Evolutionary conservation across 2,797 vertebrate genomes (phyloP).

Genomic region (Gadopsis bispinosus): DNA sequence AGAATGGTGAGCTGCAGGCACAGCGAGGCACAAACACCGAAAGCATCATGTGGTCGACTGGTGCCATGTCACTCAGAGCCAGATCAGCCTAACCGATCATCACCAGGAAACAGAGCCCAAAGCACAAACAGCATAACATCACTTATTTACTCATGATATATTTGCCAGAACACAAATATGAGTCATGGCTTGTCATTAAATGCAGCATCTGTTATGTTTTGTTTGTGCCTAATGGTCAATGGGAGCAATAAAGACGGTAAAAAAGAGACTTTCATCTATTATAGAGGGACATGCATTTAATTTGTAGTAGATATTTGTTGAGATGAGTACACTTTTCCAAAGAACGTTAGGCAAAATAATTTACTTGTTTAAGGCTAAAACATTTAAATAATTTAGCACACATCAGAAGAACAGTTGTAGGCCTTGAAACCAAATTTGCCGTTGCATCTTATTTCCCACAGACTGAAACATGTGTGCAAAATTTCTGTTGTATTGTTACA

Average conservation of each 20-base stretch:
- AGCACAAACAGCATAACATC: slow-evolving; percentile 2
- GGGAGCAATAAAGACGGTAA: neutral
- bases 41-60: slow-evolving; percentile 57
- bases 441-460: neutral
- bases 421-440: slow-evolving; percentile 3
- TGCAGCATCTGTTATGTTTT: neutral
- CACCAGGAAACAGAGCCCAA: slow-evolving; percentile 25
- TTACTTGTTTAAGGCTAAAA: neutral
- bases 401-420: neutral
- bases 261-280: neutral
- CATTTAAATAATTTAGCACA: slow-evolving; percentile 21
- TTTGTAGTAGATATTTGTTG: neutral
- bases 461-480: neutral
- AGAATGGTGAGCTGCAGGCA: slow-evolving; percentile 59
- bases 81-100: slow-evolving; percentile 49
- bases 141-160: slow-evolving; percentile 3
- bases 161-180: neutral
- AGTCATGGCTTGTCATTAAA: neutral
- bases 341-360: neutral
- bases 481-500: neutral
- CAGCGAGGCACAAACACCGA: slow-evolving; percentile 53
- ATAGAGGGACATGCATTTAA: neutral
- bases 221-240: neutral
- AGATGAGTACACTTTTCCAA: neutral
- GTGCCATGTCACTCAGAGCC: slow-evolving; percentile 37